Evolutionary conservation across 1,140 invertebrate species (phyloP).

Genomic region (Lethocerus indicus): DNA sequence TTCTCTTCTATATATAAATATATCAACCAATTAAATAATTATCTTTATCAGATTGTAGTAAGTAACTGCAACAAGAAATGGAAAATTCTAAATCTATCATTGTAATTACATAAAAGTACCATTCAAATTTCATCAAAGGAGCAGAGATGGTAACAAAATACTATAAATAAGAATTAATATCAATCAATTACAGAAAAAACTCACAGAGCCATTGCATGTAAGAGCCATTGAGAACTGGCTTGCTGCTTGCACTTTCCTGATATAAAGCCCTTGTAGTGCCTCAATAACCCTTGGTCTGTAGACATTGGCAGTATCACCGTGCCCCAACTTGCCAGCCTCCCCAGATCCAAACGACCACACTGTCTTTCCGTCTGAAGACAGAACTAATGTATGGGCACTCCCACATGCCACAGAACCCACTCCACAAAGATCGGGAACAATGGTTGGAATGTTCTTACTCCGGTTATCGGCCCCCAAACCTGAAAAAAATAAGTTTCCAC

Average conservation of each 20-base stretch:
- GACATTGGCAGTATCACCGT: slow-evolving; percentile 35
- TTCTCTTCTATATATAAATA: no score
- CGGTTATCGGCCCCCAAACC: slow-evolving; percentile 36
- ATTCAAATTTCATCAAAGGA: slow-evolving; percentile 5
- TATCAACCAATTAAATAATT: no score
- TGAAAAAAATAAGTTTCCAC: slow-evolving; percentile 18
- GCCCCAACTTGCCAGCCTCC: slow-evolving; percentile 41
- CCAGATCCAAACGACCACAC: slow-evolving; percentile 47
- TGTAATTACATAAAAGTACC: neutral
- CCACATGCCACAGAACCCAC: slow-evolving; percentile 44
- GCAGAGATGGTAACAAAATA: slow-evolving; percentile 2
- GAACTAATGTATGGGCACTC: slow-evolving; percentile 40
- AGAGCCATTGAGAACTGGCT: slow-evolving; percentile 41
- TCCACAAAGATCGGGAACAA: slow-evolving; percentile 35
- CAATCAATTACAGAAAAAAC: slow-evolving; percentile 2
- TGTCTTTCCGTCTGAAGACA: slow-evolving; percentile 40
- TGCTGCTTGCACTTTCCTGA: slow-evolving; percentile 39
- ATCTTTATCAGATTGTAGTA: no score
- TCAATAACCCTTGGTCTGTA: slow-evolving; percentile 42
- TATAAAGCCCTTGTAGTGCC: slow-evolving; percentile 36
- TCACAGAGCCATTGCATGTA: slow-evolving; percentile 29
- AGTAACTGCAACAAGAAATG: no score
- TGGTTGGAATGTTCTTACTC: slow-evolving; percentile 33
- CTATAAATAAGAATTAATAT: slow-evolving; percentile 1
- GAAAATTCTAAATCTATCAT: no score